Evolutionary conservation across 2,113 vertebrate species (phyloP), one percentile per base, ranked within the genome.

Genomic region (Fulmarus glacialis): DNA sequence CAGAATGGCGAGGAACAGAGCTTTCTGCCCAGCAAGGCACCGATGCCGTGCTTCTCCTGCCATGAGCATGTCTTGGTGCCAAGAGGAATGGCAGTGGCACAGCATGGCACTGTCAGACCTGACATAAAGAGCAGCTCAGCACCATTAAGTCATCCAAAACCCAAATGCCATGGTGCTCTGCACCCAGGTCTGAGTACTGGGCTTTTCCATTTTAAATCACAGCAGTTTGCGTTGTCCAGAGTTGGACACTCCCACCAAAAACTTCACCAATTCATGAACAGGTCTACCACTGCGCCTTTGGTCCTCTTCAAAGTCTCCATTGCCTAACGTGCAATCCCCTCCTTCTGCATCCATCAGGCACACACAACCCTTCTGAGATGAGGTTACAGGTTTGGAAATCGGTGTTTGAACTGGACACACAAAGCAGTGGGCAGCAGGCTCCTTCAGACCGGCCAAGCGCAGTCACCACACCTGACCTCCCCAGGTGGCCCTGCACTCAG

Each of bases 61-160:
- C 58, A 11, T 9, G 38, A 1, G 0, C 2, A 0, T 3, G 2
- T 42, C n/a, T n/a, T 32, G n/a, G 19, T 87, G 27, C 21, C 19
- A 23, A n/a, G 42, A 70, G 26, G 17, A 72, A 19, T 1, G 23
- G 47, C n/a, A 18, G 26, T 6, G 15, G 18, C 3, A 2, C 21
- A 63, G 36, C 29, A 13, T 2, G 19, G 38, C 22, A 16, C 30
- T 60, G 15, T 38, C 72, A 47, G 75, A 80, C 29, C 42, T 2
- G 0, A 42, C 1, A 2, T 21, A 55, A 17, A 38, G 12, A 34
- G 32, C 4, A 15, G 9, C 30, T 53, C n/a, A 78, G 36, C 32
- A 81, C 5, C 9, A 4, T 42, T 38, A 87, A 56, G 38, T 30
- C 29, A 45, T 66, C 47, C 52, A 75, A 48, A 93, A 19, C 34